Conservation (phyloP, 1,140 invertebrate species). For the Heliconius hewitsoni region DNA sequence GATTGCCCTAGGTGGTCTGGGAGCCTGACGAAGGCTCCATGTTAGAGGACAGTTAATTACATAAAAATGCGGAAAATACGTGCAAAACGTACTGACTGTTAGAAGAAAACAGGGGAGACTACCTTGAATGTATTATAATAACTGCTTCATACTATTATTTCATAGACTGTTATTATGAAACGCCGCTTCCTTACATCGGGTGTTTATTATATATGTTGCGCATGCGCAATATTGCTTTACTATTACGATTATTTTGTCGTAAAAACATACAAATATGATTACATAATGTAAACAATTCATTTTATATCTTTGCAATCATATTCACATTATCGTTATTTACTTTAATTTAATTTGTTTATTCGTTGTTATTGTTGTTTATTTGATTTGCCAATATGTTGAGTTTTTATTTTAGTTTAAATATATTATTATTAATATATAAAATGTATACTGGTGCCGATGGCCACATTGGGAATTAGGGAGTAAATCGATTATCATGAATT, state of each 20-base stretch:
- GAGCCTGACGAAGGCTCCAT: constrained; percentile 39
- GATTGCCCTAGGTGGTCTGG: constrained; percentile 34
- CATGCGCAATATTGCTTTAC: not conserved
- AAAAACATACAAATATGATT: not conserved
- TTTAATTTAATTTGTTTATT: constrained; percentile 2
- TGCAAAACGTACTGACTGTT: constrained; percentile 32
- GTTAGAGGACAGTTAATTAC: constrained; percentile 39
- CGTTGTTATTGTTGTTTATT: not conserved
- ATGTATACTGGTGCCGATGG: not conserved
- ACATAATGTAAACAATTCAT: not conserved
- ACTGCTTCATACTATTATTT: constrained; percentile 31
- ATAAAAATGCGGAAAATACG: constrained; percentile 46
- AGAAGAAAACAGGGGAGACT: constrained; percentile 39
- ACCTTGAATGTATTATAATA: constrained; percentile 46
- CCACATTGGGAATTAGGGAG: too few species aligned
- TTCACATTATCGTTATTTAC: not conserved
- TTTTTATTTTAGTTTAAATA: not conserved
- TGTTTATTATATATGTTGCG: constrained; percentile 19
- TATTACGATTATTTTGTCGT: not conserved
- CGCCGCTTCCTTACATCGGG: constrained; percentile 16
- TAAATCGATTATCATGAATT: too few species aligned
- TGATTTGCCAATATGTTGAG: not conserved
- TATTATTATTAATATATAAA: not conserved
- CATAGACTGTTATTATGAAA: constrained; percentile 7
- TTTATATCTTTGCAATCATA: constrained; percentile 4